A percentile compares a stretch with the other conserved stretches of the same genome.
phyloP scores from a whole-genome alignment of 2,797 vertebrate genomes.

The Microctenopoma lineatum region DNA sequence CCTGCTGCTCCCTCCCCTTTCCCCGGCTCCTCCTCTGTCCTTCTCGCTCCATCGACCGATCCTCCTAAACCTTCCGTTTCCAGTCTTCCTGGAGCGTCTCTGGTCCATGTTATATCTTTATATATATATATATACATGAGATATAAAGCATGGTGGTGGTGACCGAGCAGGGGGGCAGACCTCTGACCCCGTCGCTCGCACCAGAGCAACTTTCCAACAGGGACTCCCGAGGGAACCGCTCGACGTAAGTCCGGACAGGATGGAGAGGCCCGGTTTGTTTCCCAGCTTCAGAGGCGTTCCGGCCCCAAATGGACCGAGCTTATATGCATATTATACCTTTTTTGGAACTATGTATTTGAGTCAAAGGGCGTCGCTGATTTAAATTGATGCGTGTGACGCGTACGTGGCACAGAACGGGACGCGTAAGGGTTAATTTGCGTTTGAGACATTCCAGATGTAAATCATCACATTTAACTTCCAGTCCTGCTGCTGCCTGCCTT shows the following conservation, averaged over 20 bases:
- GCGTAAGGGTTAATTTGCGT: conserved; percentile 3
- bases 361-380: conserved; percentile 6
- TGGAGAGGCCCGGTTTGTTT: conserved; percentile 33
- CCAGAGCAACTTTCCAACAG: conserved; percentile 61
- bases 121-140: too few species aligned
- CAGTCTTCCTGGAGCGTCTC: conserved; percentile 35
- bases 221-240: conserved; percentile 66
- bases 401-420: conserved; percentile 41
- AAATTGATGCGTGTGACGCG: not conserved
- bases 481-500: too few species aligned
- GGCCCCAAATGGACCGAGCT: conserved; percentile 1
- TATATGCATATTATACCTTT: conserved; percentile 20
- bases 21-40: conserved; percentile 71
- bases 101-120: too few species aligned
- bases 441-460: not conserved
- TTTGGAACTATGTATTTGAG: not conserved
- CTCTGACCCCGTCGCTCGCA: conserved; percentile 56
- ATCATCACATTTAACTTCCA: not conserved
- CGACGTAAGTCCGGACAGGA: conserved; percentile 70
- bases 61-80: conserved; percentile 60
- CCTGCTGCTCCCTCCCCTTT: conserved; percentile 55
- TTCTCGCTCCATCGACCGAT: conserved; percentile 49
- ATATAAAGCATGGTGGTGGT: conserved; percentile 59
- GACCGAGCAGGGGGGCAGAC: conserved; percentile 73
- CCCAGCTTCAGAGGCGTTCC: not conserved